These are phyloP conservation scores for Nicator chloris DNA, from an alignment of 2,113 vertebrate species.

Conservation along the genomic window DNA sequence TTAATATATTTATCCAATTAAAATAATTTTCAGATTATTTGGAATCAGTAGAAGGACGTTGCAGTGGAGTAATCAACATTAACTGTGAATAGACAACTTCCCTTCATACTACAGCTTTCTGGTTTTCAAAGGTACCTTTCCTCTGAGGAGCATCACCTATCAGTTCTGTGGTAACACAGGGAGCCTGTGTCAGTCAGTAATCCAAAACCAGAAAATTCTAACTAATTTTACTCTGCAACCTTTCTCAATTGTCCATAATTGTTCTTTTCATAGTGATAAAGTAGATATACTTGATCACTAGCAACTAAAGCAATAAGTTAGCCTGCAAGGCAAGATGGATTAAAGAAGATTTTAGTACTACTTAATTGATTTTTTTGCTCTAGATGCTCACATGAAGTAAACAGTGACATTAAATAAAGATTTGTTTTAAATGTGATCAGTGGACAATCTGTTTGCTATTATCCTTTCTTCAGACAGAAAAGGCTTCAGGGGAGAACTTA, in stretches of 20 bases:
- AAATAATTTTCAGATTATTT: not conserved
- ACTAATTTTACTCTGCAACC: not conserved
- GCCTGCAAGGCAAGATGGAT: not conserved
- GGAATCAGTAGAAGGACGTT: not conserved
- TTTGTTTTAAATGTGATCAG: not conserved
- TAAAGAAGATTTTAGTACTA: not conserved
- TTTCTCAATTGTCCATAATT: not conserved
- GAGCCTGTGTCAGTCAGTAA: not conserved
- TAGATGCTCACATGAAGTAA: constrained; percentile 25
- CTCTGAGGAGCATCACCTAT: not conserved
- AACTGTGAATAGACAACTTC: not conserved
- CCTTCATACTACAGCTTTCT: not conserved
- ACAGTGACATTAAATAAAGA: constrained; percentile 41
- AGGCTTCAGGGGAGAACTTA: constrained; percentile 12
- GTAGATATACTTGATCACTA: not conserved
- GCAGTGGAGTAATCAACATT: not conserved
- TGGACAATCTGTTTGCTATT: not conserved
- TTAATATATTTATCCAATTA: not conserved
- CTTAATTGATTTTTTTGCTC: constrained; percentile 42
- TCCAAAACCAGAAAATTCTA: not conserved
- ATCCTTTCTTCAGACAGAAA: constrained; percentile 4
- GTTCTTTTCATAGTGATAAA: not conserved
- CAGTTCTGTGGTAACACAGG: not conserved
- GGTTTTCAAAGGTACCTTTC: not conserved
- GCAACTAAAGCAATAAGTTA: not conserved